Conservation (phyloP, 2,797 vertebrate genomes). For the Leptodactylus fallax region DNA sequence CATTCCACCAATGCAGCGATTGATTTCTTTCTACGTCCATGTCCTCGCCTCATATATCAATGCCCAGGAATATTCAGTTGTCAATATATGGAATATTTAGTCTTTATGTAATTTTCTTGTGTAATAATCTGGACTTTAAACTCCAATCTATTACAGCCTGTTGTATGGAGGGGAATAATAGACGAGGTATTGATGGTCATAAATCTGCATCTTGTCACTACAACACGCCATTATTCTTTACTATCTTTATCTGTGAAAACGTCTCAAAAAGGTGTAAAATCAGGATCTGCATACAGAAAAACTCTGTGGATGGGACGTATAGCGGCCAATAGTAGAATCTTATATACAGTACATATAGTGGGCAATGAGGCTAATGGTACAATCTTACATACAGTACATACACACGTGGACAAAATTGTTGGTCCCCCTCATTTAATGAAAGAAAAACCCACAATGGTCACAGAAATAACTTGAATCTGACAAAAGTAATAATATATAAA, state of each 20-base stretch:
- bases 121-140: slow-evolving; percentile 54
- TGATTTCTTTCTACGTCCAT: slow-evolving; percentile 39
- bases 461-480: too few relatives aligned
- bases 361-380: too few relatives aligned
- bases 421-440: too few relatives aligned
- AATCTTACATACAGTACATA: too few relatives aligned
- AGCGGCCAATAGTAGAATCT: background rate
- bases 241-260: slow-evolving; percentile 25
- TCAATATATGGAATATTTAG: slow-evolving; percentile 44
- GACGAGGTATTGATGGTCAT: slow-evolving; percentile 54
- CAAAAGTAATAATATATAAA: too few relatives aligned
- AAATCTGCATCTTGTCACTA: slow-evolving; percentile 46
- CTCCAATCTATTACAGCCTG: slow-evolving; percentile 24
- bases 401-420: too few relatives aligned
- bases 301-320: background rate
- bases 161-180: slow-evolving; percentile 36
- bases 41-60: slow-evolving; percentile 35
- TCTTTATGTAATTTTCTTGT: slow-evolving; percentile 45
- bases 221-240: slow-evolving; percentile 49
- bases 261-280: slow-evolving; percentile 5
- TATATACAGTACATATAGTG: too few relatives aligned
- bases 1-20: slow-evolving; percentile 43
- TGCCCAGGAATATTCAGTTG: slow-evolving; percentile 34
- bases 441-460: too few relatives aligned
- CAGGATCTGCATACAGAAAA: background rate